Conservation (phyloP, 2,888 invertebrate species). For the Erpobdella octoculata region DNA sequence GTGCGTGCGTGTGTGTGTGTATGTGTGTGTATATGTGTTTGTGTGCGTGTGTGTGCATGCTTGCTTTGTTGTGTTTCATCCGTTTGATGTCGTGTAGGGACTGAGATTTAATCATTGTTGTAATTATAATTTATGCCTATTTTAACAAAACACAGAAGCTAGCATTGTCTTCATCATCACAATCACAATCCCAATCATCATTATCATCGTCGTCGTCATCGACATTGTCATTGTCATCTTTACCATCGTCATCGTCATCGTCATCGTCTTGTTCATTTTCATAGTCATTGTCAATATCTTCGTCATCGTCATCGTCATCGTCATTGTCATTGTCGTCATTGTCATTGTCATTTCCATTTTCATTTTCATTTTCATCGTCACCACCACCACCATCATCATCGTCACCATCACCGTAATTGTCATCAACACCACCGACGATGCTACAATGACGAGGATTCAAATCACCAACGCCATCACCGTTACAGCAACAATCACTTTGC, state of each 20-base stretch:
- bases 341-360: conserved; percentile 27
- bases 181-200: neutral
- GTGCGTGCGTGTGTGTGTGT: no score
- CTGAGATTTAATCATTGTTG: no score
- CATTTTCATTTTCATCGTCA: neutral
- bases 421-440: neutral
- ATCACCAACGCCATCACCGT: neutral
- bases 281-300: conserved; percentile 6
- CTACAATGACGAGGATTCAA: neutral
- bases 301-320: conserved; percentile 13
- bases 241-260: conserved; percentile 1
- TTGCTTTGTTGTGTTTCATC: no score
- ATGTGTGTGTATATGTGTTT: no score
- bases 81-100: no score
- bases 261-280: neutral
- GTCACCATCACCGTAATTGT: conserved; percentile 8
- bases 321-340: conserved; percentile 28
- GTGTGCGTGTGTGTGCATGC: no score
- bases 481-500: no score
- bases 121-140: neutral
- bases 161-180: neutral
- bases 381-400: conserved; percentile 6
- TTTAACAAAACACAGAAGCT: neutral
- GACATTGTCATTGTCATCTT: neutral
- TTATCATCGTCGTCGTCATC: neutral